Conservation (phyloP, 2,888 invertebrate genomes). For the Amphiduros pacificus region DNA sequence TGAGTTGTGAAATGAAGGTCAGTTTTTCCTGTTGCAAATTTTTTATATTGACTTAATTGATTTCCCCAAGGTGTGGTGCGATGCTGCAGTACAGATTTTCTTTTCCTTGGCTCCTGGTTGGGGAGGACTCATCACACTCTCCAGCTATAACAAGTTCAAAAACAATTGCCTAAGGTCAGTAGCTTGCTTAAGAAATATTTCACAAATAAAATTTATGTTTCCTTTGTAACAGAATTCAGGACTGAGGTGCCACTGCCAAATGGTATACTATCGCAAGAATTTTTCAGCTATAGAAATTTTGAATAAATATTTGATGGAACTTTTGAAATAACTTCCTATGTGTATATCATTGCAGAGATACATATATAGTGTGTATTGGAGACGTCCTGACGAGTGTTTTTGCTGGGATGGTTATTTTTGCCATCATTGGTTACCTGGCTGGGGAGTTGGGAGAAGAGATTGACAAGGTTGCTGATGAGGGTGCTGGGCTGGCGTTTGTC, state of each 20-base stretch:
- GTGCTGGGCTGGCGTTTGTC: slow-evolving; percentile 49
- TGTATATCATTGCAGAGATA: slow-evolving; percentile 17
- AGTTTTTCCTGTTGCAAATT: no score
- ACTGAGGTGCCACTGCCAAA: not conserved
- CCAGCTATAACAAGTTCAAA: slow-evolving; percentile 79
- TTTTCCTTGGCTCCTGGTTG: slow-evolving; percentile 81
- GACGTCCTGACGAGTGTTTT: slow-evolving; percentile 80
- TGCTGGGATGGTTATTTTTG: slow-evolving; percentile 63
- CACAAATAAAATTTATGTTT: not conserved
- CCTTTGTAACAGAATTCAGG: no score
- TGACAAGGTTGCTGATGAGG: slow-evolving; percentile 20
- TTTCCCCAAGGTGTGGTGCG: slow-evolving; percentile 64
- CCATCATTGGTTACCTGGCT: slow-evolving; percentile 69
- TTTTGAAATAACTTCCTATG: no score
- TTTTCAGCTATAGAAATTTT: not conserved
- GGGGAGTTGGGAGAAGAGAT: slow-evolving; percentile 12
- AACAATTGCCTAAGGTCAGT: slow-evolving; percentile 78
- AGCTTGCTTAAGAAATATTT: no score
- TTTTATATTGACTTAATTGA: no score
- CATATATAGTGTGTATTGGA: slow-evolving; percentile 61
- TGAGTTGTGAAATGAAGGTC: no score
- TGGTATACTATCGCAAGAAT: not conserved
- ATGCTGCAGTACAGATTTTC: slow-evolving; percentile 82
- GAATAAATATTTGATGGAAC: not conserved
- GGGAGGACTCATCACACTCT: slow-evolving; percentile 80